Conservation (phyloP, 2,888 invertebrate genomes). For the Hirtodrosophila histrioides region DNA sequence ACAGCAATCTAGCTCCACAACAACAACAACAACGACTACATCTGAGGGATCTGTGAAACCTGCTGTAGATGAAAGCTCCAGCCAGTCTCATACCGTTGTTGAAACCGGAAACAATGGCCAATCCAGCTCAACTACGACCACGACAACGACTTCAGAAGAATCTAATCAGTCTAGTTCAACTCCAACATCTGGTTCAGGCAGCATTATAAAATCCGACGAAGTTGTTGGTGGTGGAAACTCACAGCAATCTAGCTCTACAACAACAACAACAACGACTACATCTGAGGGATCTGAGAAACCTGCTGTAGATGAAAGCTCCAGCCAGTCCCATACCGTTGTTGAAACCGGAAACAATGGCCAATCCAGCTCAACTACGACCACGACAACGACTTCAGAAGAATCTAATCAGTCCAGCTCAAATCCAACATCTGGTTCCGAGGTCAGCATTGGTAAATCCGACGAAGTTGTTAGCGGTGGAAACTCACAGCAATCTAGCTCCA, state of each 20-base stretch:
- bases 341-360: slow-evolving; percentile 16
- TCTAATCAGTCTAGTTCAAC: neutral
- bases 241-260: slow-evolving; percentile 19
- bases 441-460: neutral
- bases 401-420: neutral
- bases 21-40: neutral
- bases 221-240: slow-evolving; percentile 7
- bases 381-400: slow-evolving; percentile 1
- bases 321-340: neutral
- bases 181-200: neutral
- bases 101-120: neutral
- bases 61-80: neutral
- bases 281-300: slow-evolving; percentile 3
- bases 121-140: slow-evolving; percentile 19
- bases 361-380: slow-evolving; percentile 16
- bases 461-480: neutral
- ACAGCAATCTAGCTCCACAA: too few relatives aligned
- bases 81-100: neutral
- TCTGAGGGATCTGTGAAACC: neutral
- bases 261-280: slow-evolving; percentile 14
- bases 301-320: neutral
- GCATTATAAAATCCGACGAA: neutral
- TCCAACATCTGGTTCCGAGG: neutral
- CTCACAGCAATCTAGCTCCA: too few relatives aligned
- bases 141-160: slow-evolving; percentile 4